A percentile compares a stretch with the other conserved stretches of the same genome.
Conservation (phyloP, 37 sponge, comb jelly and placozoan species). For the Halichondria panicea region DNA sequence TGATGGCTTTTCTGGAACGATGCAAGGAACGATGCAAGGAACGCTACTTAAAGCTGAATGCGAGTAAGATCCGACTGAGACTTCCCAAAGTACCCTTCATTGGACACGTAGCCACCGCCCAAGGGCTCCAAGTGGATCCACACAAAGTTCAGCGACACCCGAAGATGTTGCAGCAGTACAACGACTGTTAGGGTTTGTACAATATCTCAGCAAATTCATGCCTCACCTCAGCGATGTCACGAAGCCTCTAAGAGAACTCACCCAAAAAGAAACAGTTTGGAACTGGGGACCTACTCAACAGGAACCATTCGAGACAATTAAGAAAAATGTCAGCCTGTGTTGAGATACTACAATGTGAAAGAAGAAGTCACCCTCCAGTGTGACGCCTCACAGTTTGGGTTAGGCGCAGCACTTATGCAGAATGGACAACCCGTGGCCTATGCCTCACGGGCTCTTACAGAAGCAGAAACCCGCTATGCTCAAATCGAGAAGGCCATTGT, state of each 20-base stretch:
- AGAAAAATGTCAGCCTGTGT: slow-evolving; percentile 31
- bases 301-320: slow-evolving; percentile 28
- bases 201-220: slow-evolving; percentile 52
- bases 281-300: slow-evolving; percentile 39
- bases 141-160: slow-evolving; percentile 44
- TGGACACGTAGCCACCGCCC: slow-evolving; percentile 42
- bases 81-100: slow-evolving; percentile 44
- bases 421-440: slow-evolving; percentile 37
- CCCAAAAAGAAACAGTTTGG: slow-evolving; percentile 35
- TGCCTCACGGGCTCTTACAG: slow-evolving; percentile 21
- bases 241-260: slow-evolving; percentile 38
- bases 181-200: slow-evolving; percentile 42
- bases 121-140: slow-evolving; percentile 53
- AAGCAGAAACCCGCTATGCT: slow-evolving; percentile 21
- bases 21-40: slow-evolving; percentile 14
- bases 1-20: slow-evolving; percentile 29
- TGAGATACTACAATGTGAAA: slow-evolving; percentile 37
- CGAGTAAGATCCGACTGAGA: slow-evolving; percentile 22
- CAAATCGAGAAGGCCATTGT: slow-evolving; percentile 50
- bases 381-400: slow-evolving; percentile 49
- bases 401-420: slow-evolving; percentile 20
- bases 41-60: slow-evolving; percentile 20
- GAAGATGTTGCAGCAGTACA: slow-evolving; percentile 33
- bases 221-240: slow-evolving; percentile 43
- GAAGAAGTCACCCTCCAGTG: slow-evolving; percentile 25